Evolutionary conservation across 2,797 vertebrate genomes (phyloP), one percentile per base, ranked within the genome.

Genomic region (Setipinna tenuifilis): DNA sequence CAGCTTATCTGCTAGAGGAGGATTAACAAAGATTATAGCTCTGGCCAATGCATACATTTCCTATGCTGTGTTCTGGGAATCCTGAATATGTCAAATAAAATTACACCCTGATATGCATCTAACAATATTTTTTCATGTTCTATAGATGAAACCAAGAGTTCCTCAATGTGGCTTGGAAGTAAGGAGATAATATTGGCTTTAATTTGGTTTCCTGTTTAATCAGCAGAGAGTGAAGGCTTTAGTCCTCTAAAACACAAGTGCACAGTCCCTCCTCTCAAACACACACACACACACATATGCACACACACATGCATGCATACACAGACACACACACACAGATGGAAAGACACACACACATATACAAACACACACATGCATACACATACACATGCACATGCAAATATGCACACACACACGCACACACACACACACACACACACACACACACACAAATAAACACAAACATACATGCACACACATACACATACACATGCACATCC

Each of bases 171-270:
- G n/a, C n/a, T n/a, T n/a, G n/a, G n/a, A n/a, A n/a, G n/a, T n/a
- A n/a, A n/a, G n/a, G n/a, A n/a, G n/a, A n/a, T n/a, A 85, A 86
- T 87, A 41, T 82, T 14, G 68, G 83, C 82, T 86, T 87, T 71
- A 82, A 89, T 71, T 83, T 83, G 82, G 84, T 68, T 86, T 9
- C 21, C 48, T 83, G 59, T 21, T 35, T 82, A 6, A 31, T 46
- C 82, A 75, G 21, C 31, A 44, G 71, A 28, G 80, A 88, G 83
- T 21, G 78, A 58, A 83, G 12, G 81, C 46, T 81, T 62, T 86
- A 87, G 16, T 82, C 62, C 9, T 23, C 14, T 3, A 35, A 71
- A 71, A 71, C 35, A 71, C 65, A 65, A 65, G 23, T 65, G 23
- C 62, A 57, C 54, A 14, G 5, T n/a, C n/a, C n/a, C n/a, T n/a